Evolutionary conservation across 2,888 invertebrate species (phyloP).

Genomic region (Choristoneura rosaceana): DNA sequence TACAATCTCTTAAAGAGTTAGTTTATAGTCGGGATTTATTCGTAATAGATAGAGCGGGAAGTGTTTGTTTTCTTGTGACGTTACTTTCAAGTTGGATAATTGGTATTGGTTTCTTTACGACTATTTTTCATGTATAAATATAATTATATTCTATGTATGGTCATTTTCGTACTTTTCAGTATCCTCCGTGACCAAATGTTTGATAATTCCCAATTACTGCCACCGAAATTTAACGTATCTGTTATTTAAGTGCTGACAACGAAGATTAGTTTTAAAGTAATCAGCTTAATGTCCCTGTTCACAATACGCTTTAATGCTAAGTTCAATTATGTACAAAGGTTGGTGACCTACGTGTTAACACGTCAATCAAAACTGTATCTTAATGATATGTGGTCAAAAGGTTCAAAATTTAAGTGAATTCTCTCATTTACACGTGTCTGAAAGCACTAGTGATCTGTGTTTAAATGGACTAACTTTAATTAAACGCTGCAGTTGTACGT

Average conservation of each 20-base stretch:
- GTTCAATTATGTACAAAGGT: constrained; percentile 8
- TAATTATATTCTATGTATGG: background rate
- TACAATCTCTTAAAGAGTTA: constrained; percentile 55
- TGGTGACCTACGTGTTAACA: background rate
- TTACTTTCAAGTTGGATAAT: background rate
- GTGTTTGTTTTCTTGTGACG: background rate
- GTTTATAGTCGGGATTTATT: constrained; percentile 44
- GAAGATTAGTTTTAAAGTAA: background rate
- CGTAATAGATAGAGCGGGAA: constrained; percentile 15
- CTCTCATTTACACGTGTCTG: constrained; percentile 46
- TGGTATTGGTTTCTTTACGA: background rate
- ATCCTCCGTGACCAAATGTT: no score
- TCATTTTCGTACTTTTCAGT: no score
- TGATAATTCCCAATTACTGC: no score
- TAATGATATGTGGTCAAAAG: background rate
- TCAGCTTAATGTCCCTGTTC: constrained; percentile 3
- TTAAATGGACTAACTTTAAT: constrained; percentile 71
- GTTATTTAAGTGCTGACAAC: background rate
- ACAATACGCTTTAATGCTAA: background rate
- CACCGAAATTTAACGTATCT: background rate
- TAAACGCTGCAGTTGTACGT: constrained; percentile 54
- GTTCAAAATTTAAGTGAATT: constrained; percentile 21
- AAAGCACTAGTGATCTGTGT: constrained; percentile 56
- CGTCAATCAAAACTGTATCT: background rate
- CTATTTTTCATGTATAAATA: no score